Conservation (phyloP, 2,797 vertebrate species). For the Onychomys torridus region DNA sequence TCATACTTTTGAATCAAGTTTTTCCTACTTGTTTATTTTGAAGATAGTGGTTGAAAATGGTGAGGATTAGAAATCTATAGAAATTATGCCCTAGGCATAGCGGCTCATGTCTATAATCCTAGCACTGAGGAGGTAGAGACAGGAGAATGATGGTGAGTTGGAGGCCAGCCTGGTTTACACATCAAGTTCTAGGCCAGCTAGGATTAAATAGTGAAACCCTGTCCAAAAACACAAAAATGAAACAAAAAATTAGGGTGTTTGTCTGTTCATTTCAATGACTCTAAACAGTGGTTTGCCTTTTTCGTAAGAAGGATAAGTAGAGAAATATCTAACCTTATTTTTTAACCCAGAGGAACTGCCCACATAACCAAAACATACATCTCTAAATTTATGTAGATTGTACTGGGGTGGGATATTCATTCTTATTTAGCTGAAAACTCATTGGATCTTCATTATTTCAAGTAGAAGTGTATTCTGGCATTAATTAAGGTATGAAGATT, state of each 20-base stretch:
- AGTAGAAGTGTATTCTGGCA: slow-evolving; percentile 65
- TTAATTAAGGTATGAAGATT: slow-evolving; percentile 71
- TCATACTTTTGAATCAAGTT: slow-evolving; percentile 30
- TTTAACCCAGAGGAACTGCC: background rate
- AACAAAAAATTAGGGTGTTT: background rate
- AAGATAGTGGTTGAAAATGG: background rate
- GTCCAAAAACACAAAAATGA: background rate
- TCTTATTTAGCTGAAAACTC: slow-evolving; percentile 65
- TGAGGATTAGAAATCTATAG: background rate
- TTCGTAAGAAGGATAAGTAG: slow-evolving; percentile 25
- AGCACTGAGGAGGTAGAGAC: background rate
- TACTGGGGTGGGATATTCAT: background rate
- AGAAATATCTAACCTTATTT: slow-evolving; percentile 38
- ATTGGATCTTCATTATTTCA: slow-evolving; percentile 69
- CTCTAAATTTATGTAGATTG: slow-evolving; percentile 35
- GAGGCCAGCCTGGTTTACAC: background rate
- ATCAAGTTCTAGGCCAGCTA: background rate
- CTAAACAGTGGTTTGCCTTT: slow-evolving; percentile 53
- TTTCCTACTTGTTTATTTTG: background rate
- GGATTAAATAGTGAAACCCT: background rate
- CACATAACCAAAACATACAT: slow-evolving; percentile 17
- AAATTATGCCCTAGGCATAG: background rate
- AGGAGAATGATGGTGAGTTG: background rate
- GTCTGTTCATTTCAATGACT: slow-evolving; percentile 29
- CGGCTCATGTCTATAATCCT: background rate